A percentile compares a stretch with the other conserved stretches of the same genome.
phyloP scores from a whole-genome alignment of 2,888 invertebrate genomes.

The Rhimphoctona megacephalus region DNA sequence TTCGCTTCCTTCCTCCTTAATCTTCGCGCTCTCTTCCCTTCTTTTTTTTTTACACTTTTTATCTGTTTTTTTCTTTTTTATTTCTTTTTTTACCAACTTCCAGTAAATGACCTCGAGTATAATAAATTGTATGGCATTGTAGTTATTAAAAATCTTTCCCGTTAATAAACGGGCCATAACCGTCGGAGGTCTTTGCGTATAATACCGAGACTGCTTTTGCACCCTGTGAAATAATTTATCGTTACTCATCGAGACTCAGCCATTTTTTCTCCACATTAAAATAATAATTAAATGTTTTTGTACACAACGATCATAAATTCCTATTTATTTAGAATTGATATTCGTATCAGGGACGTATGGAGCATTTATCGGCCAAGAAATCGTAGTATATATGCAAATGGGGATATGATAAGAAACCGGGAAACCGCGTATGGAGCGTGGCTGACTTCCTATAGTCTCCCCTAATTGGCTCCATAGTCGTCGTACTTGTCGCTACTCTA shows the following conservation, averaged over 20 bases:
- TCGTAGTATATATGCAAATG: background rate
- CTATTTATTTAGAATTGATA: background rate
- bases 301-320: background rate
- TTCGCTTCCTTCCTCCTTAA: background rate
- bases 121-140: slow-evolving; percentile 25
- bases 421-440: background rate
- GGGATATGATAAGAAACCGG: slow-evolving; percentile 28
- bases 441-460: slow-evolving; percentile 26
- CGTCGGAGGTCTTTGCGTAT: background rate
- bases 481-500: slow-evolving; percentile 1
- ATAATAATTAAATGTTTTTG: background rate
- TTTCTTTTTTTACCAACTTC: background rate
- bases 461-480: slow-evolving; percentile 45
- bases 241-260: background rate
- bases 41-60: background rate
- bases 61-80: background rate
- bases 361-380: slow-evolving; percentile 37
- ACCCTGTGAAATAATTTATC: background rate
- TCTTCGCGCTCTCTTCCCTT: background rate
- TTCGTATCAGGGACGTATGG: background rate
- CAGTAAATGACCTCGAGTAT: background rate
- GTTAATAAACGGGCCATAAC: slow-evolving; percentile 27
- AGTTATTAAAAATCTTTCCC: slow-evolving; percentile 46
- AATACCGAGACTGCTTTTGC: background rate
- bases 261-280: background rate